Evolutionary conservation across 2,113 vertebrate species (phyloP), one percentile per base, ranked within the genome.

Genomic region (Calyptomena viridis): DNA sequence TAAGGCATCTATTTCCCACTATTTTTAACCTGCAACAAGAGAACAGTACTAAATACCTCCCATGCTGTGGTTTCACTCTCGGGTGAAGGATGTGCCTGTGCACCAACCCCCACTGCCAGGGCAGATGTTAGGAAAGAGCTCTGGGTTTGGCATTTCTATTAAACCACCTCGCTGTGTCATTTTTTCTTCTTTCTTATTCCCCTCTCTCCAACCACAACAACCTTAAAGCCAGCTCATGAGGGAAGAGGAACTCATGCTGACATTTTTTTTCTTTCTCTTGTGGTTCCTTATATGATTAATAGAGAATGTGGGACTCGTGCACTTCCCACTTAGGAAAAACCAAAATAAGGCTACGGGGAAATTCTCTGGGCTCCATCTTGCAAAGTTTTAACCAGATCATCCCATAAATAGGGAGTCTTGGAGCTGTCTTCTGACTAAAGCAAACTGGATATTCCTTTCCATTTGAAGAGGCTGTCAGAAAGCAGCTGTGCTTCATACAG

Each of bases 201-300:
- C 6, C 23, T 94, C 22, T 85, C 63, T 86, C 50, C 56, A 85
- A 59, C 82, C 59, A 73, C 95, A 95, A 52, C 6, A 47, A 85
- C 72, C 39, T 88, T 59, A 42, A 91, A 83, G 56, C 28, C 60
- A 78, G 68, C 64, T 58, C 30, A 13, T 83, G 60, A 83, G 52
- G 72, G 52, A 94, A 93, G 82, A 82, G 75, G 72, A 96, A 96
- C 87, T 93, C 52, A 27, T 53, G 84, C 18, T 86, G 82, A n/a
- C 42, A 20, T 87, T 63, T 89, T 89, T 62, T 89, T 91, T 78
- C 84, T 95, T 93, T 95, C 92, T 87, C n/a, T 85, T 95, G 87
- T 84, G 87, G 90, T 95, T 96, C 95, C 93, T 81, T 76, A 90
- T 71, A 90, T 64, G 52, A 90, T 94, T 94, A 93, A 83, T 60